Evolutionary conservation across 2,888 invertebrate species (phyloP), one percentile per base, ranked within the genome.

Genomic region (Andrena chrysosceles): DNA sequence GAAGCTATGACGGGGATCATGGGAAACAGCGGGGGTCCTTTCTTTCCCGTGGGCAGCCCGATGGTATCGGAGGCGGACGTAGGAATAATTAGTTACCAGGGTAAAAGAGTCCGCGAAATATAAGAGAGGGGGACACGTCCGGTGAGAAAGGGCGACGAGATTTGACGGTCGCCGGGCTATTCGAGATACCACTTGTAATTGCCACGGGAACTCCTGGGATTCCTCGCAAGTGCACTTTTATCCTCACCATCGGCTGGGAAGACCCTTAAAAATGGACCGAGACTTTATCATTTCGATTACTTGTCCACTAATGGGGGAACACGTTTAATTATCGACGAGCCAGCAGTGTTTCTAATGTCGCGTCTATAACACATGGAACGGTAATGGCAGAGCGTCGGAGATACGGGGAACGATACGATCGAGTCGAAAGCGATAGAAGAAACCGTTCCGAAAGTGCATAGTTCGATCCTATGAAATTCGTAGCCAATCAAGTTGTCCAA

Each of bases 1-100:
- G 74, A 83, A 77, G 78, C 74, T 66, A 87, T 85, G 73, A 85
- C 76, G 74, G 75, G 79, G 79, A 89, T 81, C 72, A 67, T 64
- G 62, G 62, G 59, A 66, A 74, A 35, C 85, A 79, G 79, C 79
- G 66, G 81, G 71, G 68, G 60, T 60, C 49, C 64, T 67, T 74
- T 73, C 64, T 67, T 74, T 73, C 64, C 63, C 33, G 56, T 49
- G 13, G 42, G 66, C 35, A 16, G 77, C 13, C 42, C 63, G 74
- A 77, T 81, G 63, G 31, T 70, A 72, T 71, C 68, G 63, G 49
- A 1, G n/a, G 20, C 66, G 54, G 13, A 3, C 63, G 1, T 63
- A 54, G 70, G 77, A 80, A 76, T 81, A 79, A 87, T 75, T 83
- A 68, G 63, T n/a, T 29, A 5, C 6, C 26, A 35, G 13, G 29